Percentiles rank a stretch among this genome's conserved stretches.
These are phyloP conservation scores for Ridgeia piscesae DNA, from an alignment of 1,140 invertebrate genomes.

Conservation along the genomic window DNA sequence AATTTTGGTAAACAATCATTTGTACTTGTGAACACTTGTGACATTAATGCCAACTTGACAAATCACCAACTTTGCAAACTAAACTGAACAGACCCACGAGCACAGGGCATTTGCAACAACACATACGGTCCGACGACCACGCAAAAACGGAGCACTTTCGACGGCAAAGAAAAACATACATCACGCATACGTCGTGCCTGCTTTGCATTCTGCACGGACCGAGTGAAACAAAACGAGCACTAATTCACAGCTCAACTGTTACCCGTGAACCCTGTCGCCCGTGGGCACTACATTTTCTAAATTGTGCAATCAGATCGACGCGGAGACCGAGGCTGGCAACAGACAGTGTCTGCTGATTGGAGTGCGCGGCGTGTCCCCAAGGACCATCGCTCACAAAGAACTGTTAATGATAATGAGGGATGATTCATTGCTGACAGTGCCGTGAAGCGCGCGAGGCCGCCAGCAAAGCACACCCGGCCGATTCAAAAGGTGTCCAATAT, in stretches of 20 bases:
- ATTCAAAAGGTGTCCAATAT: conserved; percentile 6
- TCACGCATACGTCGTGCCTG: neutral
- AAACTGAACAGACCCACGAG: neutral
- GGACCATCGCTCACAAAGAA: neutral
- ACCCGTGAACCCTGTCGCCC: neutral
- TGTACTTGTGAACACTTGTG: neutral
- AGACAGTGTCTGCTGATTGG: neutral
- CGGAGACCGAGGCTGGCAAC: neutral
- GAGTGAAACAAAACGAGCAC: neutral
- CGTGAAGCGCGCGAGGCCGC: neutral
- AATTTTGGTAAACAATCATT: neutral
- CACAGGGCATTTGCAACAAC: neutral
- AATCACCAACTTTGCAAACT: neutral
- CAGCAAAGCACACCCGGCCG: neutral
- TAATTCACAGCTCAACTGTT: conserved; percentile 1
- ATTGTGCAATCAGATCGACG: neutral
- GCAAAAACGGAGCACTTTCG: neutral
- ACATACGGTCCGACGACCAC: neutral
- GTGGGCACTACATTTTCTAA: neutral
- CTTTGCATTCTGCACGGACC: neutral
- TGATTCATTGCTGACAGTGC: neutral
- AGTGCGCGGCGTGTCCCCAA: neutral
- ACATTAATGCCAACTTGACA: neutral
- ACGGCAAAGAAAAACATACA: neutral
- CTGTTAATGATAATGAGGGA: neutral